phyloP scores from a whole-genome alignment of 2,797 vertebrate species.

The Sardinella longiceps region DNA sequence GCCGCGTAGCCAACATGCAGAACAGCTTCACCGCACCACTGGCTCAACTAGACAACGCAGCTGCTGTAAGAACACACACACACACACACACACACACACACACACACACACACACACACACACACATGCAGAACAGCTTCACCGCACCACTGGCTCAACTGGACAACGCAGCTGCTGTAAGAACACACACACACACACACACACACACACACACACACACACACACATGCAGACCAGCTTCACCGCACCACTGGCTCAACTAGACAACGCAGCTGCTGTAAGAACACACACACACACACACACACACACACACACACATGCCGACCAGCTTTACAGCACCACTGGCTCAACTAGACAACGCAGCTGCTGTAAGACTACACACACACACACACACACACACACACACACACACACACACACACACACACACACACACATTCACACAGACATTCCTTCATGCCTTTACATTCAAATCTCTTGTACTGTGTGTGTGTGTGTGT shows the following conservation, averaged over 20 bases:
- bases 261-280: constrained; percentile 84
- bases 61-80: constrained; percentile 78
- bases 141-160: constrained; percentile 79
- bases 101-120: constrained; percentile 18
- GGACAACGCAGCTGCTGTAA: constrained; percentile 84
- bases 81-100: constrained; percentile 7
- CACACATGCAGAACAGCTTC: constrained; percentile 67
- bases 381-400: neutral
- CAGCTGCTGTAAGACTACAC: constrained; percentile 81
- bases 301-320: neutral
- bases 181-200: constrained; percentile 50
- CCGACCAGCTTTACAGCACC: constrained; percentile 68
- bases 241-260: constrained; percentile 76
- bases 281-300: constrained; percentile 60
- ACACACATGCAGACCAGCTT: constrained; percentile 67
- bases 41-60: constrained; percentile 80
- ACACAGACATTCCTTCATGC: no score
- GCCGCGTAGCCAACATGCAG: constrained; percentile 76
- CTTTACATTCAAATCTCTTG: neutral
- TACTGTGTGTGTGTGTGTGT: neutral
- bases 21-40: constrained; percentile 78
- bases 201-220: neutral
- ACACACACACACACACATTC: neutral
- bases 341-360: constrained; percentile 81
- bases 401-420: constrained; percentile 1